Evolutionary conservation across 2,888 invertebrate species (phyloP), one percentile per base, ranked within the genome.

Genomic region (Galerucella pusilla): DNA sequence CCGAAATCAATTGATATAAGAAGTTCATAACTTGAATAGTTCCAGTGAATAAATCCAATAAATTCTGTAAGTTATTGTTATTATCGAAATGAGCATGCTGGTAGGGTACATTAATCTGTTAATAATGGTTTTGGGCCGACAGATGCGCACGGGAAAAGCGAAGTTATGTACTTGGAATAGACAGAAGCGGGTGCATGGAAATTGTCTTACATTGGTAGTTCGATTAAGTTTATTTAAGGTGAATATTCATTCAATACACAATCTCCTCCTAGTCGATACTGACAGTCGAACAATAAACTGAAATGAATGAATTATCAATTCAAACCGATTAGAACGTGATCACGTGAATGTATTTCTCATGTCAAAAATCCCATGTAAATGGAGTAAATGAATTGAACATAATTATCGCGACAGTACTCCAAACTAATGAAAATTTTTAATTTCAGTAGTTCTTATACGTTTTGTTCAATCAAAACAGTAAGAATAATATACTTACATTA

Each of bases 31-130:
- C 76, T 78, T 75, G 69, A 54, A 60, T 35, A 65, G 63, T 63
- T 64, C 68, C 57, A 73, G 71, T 74, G 71, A 78, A 78, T 76
- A 78, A 74, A 76, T 69, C 72, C 73, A 78, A 78, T 78, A 78
- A 72, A 75, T 76, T 78, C 76, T 64, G 64, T 78, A 78, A 78
- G 75, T 78, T 78, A 78, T 75, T 73, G 75, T 75, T 76, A 78
- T 75, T 76, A 78, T 78, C 75, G 73, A 73, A 52, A 75, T 54
- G 73, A 76, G 76, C 78, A 76, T 75, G 71, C 74, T 76, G 76
- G 71, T 68, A 59, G 68, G 76, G 74, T 66, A 76, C 76, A 78
- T 78, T 78, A 75, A 76, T 78, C 70, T 64, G 60, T 67, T 67
- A 76, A 72, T 78, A 78, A 78, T 73, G 78, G 76, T 68, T 59